Evolutionary conservation across 2,797 vertebrate genomes (phyloP).

Genomic region (Ptychadena robeensis): DNA sequence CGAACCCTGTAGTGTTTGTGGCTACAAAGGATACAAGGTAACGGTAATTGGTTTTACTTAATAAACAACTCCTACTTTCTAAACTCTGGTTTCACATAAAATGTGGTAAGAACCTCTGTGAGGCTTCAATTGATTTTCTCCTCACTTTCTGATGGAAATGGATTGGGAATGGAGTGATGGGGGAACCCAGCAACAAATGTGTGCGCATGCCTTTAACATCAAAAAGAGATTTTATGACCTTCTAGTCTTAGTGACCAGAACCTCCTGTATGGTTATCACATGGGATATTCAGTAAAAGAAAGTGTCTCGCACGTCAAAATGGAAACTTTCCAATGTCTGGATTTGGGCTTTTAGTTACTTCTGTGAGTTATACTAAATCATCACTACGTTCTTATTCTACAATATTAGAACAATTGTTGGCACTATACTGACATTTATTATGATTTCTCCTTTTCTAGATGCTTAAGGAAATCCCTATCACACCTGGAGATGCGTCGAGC

Average conservation of each 20-base stretch:
- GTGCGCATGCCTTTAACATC: not conserved
- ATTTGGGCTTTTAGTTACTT: not conserved
- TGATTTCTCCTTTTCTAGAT: slow-evolving; percentile 21
- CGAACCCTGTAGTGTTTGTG: slow-evolving; percentile 94
- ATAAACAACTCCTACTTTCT: too few species aligned
- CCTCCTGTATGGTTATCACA: not conserved
- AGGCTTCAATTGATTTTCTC: not conserved
- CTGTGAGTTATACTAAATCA: not conserved
- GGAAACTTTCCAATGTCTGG: too few species aligned
- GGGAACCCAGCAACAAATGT: not conserved
- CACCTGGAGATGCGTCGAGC: slow-evolving; percentile 91
- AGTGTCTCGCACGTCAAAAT: too few species aligned
- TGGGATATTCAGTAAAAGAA: too few species aligned
- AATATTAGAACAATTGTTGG: not conserved
- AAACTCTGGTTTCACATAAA: too few species aligned
- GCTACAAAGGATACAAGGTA: slow-evolving; percentile 95
- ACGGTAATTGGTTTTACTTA: too few species aligned
- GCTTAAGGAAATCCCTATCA: slow-evolving; percentile 87
- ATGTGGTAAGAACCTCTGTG: too few species aligned
- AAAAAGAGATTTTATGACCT: not conserved
- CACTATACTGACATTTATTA: not conserved
- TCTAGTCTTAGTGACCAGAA: not conserved
- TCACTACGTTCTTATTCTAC: not conserved
- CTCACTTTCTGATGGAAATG: too few species aligned
- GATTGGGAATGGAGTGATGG: too few species aligned